These are phyloP conservation scores for Epinephelus cyanopodus DNA, from an alignment of 2,113 vertebrate genomes.

Conservation along the genomic window DNA sequence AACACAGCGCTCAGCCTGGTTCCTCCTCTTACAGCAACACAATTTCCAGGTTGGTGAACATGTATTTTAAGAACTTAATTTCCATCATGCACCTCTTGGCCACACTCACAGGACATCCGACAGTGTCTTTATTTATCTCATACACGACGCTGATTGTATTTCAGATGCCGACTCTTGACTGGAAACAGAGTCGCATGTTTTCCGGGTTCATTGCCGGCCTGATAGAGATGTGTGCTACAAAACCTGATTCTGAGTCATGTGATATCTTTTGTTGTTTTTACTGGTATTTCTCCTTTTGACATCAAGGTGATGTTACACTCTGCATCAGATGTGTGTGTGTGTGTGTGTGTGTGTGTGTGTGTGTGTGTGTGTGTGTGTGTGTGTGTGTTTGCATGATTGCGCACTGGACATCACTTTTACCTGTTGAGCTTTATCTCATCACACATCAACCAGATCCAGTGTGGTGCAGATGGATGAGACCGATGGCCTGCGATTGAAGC, in stretches of 20 bases:
- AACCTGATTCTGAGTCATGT: constrained; percentile 6
- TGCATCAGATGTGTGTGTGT: neutral
- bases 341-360: neutral
- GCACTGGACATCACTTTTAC: constrained; percentile 43
- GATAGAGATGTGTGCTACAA: neutral
- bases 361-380: neutral
- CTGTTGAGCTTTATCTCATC: constrained; percentile 30
- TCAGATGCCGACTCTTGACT: neutral
- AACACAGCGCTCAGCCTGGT: constrained; percentile 73
- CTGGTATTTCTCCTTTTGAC: neutral
- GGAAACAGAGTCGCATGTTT: neutral
- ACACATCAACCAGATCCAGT: constrained; percentile 73
- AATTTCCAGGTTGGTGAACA: constrained; percentile 83
- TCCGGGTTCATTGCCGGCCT: neutral
- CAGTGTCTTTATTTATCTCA: neutral
- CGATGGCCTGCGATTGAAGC: constrained; percentile 83
- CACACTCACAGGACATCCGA: neutral
- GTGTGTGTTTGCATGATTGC: constrained; percentile 11
- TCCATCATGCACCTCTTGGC: neutral
- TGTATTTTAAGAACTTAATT: neutral
- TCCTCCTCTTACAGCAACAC: constrained; percentile 57
- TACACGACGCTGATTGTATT: neutral
- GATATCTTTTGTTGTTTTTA: neutral
- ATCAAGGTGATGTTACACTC: neutral
- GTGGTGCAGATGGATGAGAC: constrained; percentile 91